phyloP scores from a whole-genome alignment of 2,797 vertebrate species.

The Oreonectes daqikongensis region DNA sequence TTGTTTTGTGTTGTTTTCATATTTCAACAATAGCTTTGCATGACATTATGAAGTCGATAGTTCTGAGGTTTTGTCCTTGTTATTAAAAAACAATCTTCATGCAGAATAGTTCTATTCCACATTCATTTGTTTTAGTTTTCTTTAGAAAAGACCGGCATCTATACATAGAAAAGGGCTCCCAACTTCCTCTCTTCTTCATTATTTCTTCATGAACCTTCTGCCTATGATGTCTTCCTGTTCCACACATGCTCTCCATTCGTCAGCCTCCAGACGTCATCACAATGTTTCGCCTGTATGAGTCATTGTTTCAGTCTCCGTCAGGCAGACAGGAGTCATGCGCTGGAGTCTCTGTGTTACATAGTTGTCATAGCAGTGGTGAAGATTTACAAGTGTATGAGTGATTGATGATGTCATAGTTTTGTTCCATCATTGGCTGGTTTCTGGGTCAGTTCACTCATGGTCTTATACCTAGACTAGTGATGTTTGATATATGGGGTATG shows the following conservation, averaged over 20 bases:
- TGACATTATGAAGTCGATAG: neutral
- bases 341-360: neutral
- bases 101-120: no score
- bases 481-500: no score
- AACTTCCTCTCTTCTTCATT: neutral
- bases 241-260: slow-evolving; percentile 38
- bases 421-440: neutral
- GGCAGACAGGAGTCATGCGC: neutral
- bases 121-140: no score
- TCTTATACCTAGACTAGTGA: no score
- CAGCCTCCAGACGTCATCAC: neutral
- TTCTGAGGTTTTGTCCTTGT: neutral
- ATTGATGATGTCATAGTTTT: slow-evolving; percentile 1
- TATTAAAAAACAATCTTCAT: neutral
- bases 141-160: no score
- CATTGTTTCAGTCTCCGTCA: neutral
- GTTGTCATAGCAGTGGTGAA: neutral
- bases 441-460: no score
- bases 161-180: no score
- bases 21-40: neutral
- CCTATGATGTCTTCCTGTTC: slow-evolving; percentile 4
- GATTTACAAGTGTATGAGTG: neutral
- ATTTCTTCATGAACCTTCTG: neutral
- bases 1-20: neutral
- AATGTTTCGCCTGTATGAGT: neutral